Evolutionary conservation across 2,797 vertebrate genomes (phyloP).

Genomic region (Catamblyrhynchus diadema): DNA sequence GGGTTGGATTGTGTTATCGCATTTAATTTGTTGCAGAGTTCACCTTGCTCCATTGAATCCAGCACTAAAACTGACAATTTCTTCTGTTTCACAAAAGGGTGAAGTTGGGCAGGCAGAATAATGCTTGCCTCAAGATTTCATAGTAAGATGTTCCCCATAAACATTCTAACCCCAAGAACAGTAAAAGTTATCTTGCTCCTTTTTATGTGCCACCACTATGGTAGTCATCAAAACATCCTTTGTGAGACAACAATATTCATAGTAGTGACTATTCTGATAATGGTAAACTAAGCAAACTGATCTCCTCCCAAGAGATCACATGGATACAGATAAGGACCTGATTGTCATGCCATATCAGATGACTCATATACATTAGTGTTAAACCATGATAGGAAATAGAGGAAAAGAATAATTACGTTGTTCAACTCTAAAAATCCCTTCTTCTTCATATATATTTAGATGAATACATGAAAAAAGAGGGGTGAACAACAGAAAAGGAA

Average conservation of each 20-base stretch:
- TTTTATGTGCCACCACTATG: neutral
- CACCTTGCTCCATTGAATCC: neutral
- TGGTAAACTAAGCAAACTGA: neutral
- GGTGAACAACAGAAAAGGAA: neutral
- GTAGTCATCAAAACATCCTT: neutral
- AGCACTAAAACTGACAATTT: neutral
- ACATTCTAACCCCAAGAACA: neutral
- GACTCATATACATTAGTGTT: neutral
- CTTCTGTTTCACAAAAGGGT: neutral
- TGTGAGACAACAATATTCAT: neutral
- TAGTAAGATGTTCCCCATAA: neutral
- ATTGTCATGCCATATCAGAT: neutral
- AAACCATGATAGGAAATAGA: neutral
- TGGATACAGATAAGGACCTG: neutral
- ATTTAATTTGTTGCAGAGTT: neutral
- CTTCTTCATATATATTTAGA: neutral
- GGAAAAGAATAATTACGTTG: neutral
- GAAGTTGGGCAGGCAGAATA: neutral
- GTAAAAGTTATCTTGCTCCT: neutral
- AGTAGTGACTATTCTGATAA: neutral
- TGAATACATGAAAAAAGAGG: neutral
- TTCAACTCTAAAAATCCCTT: neutral
- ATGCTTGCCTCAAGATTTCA: neutral
- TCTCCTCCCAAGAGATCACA: neutral
- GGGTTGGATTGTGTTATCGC: neutral